phyloP scores from a whole-genome alignment of 2,113 vertebrate genomes.

The Manacus vitellinus region DNA sequence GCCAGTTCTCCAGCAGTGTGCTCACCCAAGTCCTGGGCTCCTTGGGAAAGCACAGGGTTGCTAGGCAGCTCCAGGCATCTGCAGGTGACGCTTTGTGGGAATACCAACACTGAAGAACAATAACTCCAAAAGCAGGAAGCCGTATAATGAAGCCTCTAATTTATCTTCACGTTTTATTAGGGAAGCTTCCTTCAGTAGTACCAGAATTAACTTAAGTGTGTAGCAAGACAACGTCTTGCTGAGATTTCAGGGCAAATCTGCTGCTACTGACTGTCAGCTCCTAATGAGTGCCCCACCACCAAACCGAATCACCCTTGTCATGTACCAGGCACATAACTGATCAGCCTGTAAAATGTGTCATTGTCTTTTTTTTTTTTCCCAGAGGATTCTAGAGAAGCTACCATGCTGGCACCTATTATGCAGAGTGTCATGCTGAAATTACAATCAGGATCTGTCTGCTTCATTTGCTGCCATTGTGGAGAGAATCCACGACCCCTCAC shows the following conservation, averaged over 20 bases:
- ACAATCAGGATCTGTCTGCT: neutral
- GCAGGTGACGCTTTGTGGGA: neutral
- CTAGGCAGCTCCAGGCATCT: slow-evolving; percentile 12
- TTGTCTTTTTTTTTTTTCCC: neutral
- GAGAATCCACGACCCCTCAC: accelerated
- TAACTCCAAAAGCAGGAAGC: neutral
- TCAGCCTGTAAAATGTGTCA: neutral
- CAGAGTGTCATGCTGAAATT: neutral
- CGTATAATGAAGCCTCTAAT: neutral
- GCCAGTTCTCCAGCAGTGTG: neutral
- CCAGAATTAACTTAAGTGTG: neutral
- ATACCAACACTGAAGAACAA: neutral
- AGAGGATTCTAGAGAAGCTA: neutral
- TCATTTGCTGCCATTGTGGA: neutral
- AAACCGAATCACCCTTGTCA: accelerated
- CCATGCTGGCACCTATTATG: neutral
- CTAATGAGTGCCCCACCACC: neutral
- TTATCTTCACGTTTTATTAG: neutral
- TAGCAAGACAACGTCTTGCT: neutral
- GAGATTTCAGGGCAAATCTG: neutral
- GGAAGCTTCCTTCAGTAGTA: neutral
- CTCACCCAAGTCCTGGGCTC: neutral
- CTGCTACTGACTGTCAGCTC: neutral
- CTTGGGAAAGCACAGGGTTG: neutral
- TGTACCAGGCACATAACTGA: neutral